Base-by-base conservation (phyloP, 2,888 invertebrate species). In the Kuschelorhynchus macadamiae region DNA sequence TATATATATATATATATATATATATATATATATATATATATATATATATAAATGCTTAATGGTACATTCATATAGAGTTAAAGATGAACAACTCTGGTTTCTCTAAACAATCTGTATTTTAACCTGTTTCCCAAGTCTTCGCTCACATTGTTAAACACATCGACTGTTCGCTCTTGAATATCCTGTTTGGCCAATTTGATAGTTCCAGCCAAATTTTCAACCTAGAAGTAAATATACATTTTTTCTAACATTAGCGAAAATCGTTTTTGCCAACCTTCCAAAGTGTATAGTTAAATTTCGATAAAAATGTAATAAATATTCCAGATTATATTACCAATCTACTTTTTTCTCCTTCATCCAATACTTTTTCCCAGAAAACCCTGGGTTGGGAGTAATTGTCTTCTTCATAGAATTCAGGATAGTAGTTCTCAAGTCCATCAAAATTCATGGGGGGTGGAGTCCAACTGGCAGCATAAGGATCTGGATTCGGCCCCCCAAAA, bases 311-410 rank as follows among this genome's bases (percentile, higher is more conserved):
- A n/a, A n/a, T n/a, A n/a, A n/a, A n/a, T n/a, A n/a, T n/a, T n/a
- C n/a, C n/a, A n/a, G n/a, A n/a, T n/a, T n/a, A n/a, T n/a, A n/a
- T 84, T 0, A 92, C 89, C 57, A 93, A 81, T 32, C 95, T 88
- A 63, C 88, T 85, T 72, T 90, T 89, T 52, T 90, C 93, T 1
- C 87, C 91, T 5, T 88, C 88, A 71, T 89, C 89, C 74, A 97
- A 87, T 36, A 93, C 92, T 74, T 92, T 89, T 65, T 87, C 88
- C 89, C 92, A 98, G 82, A 96, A 94, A 0, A 84, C 79, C 9
- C 89, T 88, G 0, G 91, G 91, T 84, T 98, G 98, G 0, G 90
- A 86, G 83, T 90, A 96, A 83, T 98, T 96, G 80, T 97, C 96
- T 74, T 96, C 96, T 9, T 73, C 71, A 79, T 92, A 90, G 4